Evolutionary conservation across 2,113 vertebrate genomes (phyloP).

Genomic region (Brevimyrus niger): DNA sequence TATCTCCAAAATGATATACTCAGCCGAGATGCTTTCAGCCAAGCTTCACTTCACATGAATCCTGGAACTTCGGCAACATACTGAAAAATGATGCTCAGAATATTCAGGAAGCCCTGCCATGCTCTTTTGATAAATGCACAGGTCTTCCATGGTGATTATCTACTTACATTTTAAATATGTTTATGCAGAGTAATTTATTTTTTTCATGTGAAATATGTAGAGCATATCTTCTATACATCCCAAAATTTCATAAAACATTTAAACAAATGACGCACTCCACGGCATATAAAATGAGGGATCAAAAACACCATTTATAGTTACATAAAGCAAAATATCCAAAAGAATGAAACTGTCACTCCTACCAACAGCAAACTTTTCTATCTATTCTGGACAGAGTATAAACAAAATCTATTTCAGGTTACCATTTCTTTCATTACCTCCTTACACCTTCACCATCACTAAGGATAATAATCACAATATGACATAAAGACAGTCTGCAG

Average conservation of each 20-base stretch:
- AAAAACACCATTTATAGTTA: neutral
- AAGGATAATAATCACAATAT: neutral
- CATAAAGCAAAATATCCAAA: neutral
- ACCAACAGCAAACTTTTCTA: neutral
- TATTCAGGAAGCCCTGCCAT: neutral
- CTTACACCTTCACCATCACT: neutral
- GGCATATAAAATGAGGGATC: neutral
- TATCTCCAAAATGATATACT: slow-evolving; percentile 14
- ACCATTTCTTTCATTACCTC: neutral
- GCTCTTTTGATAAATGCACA: neutral
- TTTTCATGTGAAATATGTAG: neutral
- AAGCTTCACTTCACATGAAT: slow-evolving; percentile 11
- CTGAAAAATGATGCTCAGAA: slow-evolving; percentile 10
- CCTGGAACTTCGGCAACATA: neutral
- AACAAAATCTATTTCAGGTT: neutral
- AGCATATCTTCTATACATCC: neutral
- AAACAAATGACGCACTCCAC: neutral
- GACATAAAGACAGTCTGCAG: neutral
- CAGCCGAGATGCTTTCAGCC: neutral
- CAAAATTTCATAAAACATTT: neutral
- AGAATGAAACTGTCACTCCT: neutral
- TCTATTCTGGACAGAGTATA: neutral
- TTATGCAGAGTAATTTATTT: neutral
- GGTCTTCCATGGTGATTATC: neutral
- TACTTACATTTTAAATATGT: neutral